phyloP scores from a whole-genome alignment of 1,140 invertebrate species.

The Myzus persicae region DNA sequence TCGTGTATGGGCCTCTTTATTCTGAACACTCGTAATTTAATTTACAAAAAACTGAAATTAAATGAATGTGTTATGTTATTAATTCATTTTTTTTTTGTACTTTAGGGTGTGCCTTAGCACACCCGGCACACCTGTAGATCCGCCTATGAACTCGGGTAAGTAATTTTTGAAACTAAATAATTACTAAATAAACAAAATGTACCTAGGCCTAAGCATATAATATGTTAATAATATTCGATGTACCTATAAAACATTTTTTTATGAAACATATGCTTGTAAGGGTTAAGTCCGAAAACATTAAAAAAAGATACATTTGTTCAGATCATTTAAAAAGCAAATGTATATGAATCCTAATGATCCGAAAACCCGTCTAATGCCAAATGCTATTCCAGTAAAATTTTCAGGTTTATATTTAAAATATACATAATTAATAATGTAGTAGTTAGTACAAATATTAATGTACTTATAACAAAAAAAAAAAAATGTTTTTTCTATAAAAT shows the following conservation, averaged over 20 bases:
- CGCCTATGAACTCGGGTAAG: not conserved
- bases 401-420: not conserved
- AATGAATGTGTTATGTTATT: too few relatives aligned
- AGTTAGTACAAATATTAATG: too few relatives aligned
- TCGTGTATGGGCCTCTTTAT: not conserved
- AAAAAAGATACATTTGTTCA: not conserved
- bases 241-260: not conserved
- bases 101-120: too few relatives aligned
- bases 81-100: too few relatives aligned
- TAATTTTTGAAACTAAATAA: not conserved
- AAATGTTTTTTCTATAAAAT: not conserved
- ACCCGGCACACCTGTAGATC: too few relatives aligned
- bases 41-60: too few relatives aligned
- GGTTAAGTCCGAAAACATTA: not conserved
- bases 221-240: not conserved
- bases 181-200: not conserved
- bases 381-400: not conserved
- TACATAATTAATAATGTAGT: too few relatives aligned
- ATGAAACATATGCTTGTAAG: not conserved
- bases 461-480: too few relatives aligned
- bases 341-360: not conserved
- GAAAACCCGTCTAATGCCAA: not conserved
- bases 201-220: too few relatives aligned
- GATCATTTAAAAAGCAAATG: not conserved
- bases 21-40: too few relatives aligned